These are phyloP conservation scores for Xenops minutus DNA, from an alignment of 2,797 vertebrate genomes.

Conservation along the genomic window DNA sequence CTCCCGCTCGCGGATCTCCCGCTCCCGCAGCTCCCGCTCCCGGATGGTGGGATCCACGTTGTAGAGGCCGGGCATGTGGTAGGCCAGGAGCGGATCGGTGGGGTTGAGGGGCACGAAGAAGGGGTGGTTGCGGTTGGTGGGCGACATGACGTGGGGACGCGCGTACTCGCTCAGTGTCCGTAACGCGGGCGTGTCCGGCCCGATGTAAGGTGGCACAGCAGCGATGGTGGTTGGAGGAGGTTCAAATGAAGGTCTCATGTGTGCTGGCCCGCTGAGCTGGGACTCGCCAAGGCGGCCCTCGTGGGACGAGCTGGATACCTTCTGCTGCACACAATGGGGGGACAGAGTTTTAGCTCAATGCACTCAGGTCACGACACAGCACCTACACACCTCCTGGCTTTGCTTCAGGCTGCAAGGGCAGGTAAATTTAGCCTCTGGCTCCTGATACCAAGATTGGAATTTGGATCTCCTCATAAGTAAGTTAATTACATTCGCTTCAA, in stretches of 20 bases:
- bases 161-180: slow-evolving; percentile 98
- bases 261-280: slow-evolving; percentile 85
- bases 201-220: slow-evolving; percentile 95
- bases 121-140: slow-evolving; percentile 96
- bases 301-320: slow-evolving; percentile 91
- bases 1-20: slow-evolving; percentile 91
- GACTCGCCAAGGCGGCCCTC: slow-evolving; percentile 89
- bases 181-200: slow-evolving; percentile 93
- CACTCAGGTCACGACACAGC: fast-evolving
- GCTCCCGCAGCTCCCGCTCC: slow-evolving; percentile 91
- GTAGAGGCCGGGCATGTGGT: slow-evolving; percentile 96
- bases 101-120: slow-evolving; percentile 98
- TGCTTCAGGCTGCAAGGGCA: background rate
- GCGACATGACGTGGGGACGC: slow-evolving; percentile 97
- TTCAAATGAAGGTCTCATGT: slow-evolving; percentile 90
- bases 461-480: background rate
- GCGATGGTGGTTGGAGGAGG: slow-evolving; percentile 94
- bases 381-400: background rate
- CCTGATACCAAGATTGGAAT: background rate
- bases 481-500: background rate
- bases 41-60: slow-evolving; percentile 92
- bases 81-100: slow-evolving; percentile 90
- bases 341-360: background rate
- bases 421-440: background rate
- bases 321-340: slow-evolving; percentile 76